Evolutionary conservation across 2,113 vertebrate species (phyloP), one percentile per base, ranked within the genome.

Genomic region (Lophochroa leadbeateri): DNA sequence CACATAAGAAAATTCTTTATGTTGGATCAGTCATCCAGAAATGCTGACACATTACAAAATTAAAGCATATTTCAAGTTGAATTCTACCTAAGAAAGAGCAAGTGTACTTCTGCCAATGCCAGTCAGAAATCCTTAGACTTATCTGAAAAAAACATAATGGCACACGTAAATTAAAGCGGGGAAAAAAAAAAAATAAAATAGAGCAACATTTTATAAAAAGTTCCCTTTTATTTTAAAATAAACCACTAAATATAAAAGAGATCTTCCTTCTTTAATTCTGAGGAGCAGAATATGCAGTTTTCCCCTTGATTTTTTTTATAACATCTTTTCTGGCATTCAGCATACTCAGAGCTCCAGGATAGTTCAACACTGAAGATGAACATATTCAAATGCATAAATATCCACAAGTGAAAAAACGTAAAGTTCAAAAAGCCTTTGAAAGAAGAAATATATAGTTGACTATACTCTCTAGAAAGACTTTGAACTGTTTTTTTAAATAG

Each of bases 251-350:
- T 27, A 61, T 60, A 65, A 88, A 97, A 96, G 74, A 78, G 49
- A 61, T 71, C 35, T 92, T 93, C 28, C 13, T 85, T 92, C 37
- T 91, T 86, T 72, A 52, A 44, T 96, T 96, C 46, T 95, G 83
- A 94, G 85, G 79, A 97, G 9, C 58, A 65, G 23, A 23, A 55
- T 39, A 79, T 20, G 18, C 41, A 83, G 63, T 72, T 72, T 7
- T 64, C n/a, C 71, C n/a, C 87, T 50, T 81, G 61, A 7, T 79
- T 35, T 15, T 74, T 76, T 87, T 91, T 72, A 53, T 76, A 91
- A 92, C 77, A 88, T 43, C 53, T 96, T 72, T 86, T 87, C 83
- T 88, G 70, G 41, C 39, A 17, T 28, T 95, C 76, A 63, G 75
- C 24, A 7, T 52, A 77, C 67, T 81, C 24, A 67, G 88, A 93